Conservation (phyloP, 2,888 invertebrate genomes). For the Trachelus tabidus region DNA sequence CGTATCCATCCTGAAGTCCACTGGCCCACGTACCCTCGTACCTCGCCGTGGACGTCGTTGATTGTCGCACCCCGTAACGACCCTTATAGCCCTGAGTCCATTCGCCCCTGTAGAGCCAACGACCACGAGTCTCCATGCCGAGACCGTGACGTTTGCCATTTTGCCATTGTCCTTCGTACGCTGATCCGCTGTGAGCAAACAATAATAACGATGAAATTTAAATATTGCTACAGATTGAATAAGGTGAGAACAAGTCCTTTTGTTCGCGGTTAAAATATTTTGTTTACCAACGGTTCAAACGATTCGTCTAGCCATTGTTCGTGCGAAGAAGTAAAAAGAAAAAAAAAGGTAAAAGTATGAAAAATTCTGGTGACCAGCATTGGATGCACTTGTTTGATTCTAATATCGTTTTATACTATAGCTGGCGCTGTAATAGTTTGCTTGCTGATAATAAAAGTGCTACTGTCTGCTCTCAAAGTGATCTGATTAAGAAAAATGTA, state of each 20-base stretch:
- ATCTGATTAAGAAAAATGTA: too few species aligned
- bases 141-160: conserved; percentile 98
- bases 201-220: background rate
- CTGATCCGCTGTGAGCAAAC: conserved; percentile 82
- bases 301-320: too few species aligned
- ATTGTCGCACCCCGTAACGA: conserved; percentile 96
- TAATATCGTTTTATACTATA: background rate
- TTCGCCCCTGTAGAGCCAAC: conserved; percentile 98
- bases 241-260: background rate
- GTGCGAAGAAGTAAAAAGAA: background rate
- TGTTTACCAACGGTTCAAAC: background rate
- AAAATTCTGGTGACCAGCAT: background rate
- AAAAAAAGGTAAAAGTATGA: background rate
- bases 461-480: too few species aligned
- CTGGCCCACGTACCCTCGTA: conserved; percentile 99
- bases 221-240: conserved; percentile 2
- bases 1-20: conserved; percentile 99
- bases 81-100: conserved; percentile 99
- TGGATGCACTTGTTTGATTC: background rate
- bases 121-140: conserved; percentile 95
- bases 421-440: background rate
- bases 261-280: background rate
- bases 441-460: background rate
- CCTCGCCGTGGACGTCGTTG: conserved; percentile 93
- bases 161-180: conserved; percentile 99